Base-by-base conservation (phyloP, 2,888 invertebrate species). In the Perithous albicinctus region DNA sequence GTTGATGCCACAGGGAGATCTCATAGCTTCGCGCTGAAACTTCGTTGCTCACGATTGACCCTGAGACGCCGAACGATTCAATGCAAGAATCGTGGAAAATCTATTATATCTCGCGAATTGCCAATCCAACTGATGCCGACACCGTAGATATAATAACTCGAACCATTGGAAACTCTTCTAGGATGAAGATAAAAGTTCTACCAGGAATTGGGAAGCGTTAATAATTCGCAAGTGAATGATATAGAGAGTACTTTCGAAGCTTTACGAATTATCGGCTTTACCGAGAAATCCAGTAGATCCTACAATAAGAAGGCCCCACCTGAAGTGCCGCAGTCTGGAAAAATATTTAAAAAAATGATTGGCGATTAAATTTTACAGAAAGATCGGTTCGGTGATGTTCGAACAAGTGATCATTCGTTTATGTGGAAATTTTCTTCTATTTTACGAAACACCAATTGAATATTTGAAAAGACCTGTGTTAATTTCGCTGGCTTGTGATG, bases 31-130 rank as follows among this genome's bases (percentile, higher is more conserved):
- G 48, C 23, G 29, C 66, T n/a, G 77, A 51, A 73, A 73, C 67
- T 23, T 41, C 43, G 32, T 20, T 26, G 72, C 26, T 41, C 72
- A 77, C 61, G 76, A 77, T 77, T 77, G 77, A 73, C 77, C 80
- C 61, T 80, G 80, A 73, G 77, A 35, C 32, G 69, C 35, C 43
- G 54, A 51, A 8, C 38, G 51, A 70, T 66, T 76, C 32, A 10
- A 77, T 63, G 61, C n/a, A 41, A 66, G 66, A 61, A 73, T 80
- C 66, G 43, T 54, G 67, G 59, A 80, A 63, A 54, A 70, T 69
- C 35, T 61, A 69, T 77, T 48, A 48, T 51, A 8, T n/a, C 15
- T 23, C 18, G 32, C 15, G 35, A 2, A 51, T 63, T 20, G 35
- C n/a, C 35, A 10, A 23, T 23, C 26, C 5, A 46, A 48, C n/a